Conservation (phyloP, 2,113 vertebrate species). For the Chaetodon auriga region DNA sequence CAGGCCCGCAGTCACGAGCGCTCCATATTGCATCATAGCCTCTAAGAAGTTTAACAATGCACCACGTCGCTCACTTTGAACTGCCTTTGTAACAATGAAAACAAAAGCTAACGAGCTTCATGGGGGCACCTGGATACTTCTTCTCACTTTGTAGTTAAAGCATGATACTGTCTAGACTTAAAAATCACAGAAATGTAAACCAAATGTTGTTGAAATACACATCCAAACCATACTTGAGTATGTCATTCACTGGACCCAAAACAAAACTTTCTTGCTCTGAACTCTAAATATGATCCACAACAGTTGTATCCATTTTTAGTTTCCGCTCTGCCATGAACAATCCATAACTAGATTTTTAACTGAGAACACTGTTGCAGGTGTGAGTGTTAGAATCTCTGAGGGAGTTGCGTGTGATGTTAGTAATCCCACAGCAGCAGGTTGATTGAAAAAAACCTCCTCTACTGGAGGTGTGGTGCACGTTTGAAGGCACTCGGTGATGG, state of each 20-base stretch:
- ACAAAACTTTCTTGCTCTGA: not conserved
- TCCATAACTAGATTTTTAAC: too few relatives aligned
- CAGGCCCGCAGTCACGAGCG: too few relatives aligned
- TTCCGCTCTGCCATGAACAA: not conserved
- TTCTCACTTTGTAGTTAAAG: not conserved
- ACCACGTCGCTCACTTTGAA: too few relatives aligned
- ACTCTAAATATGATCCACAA: not conserved
- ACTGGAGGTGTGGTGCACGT: not conserved
- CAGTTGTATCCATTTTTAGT: not conserved
- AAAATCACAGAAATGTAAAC: too few relatives aligned
- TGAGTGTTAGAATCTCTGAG: not conserved
- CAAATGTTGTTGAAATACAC: too few relatives aligned
- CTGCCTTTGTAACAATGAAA: too few relatives aligned
- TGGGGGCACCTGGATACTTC: not conserved
- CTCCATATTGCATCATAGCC: too few relatives aligned
- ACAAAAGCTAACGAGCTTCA: not conserved
- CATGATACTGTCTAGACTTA: too few relatives aligned
- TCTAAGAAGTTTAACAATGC: too few relatives aligned
- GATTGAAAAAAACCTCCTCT: not conserved
- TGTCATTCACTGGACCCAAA: not conserved
- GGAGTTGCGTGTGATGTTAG: constrained; percentile 11
- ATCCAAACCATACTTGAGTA: too few relatives aligned
- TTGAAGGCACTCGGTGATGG: not conserved
- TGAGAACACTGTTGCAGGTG: not conserved
- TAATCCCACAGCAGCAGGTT: not conserved